Evolutionary conservation across 2,113 vertebrate genomes (phyloP).

Genomic region (Cyanocitta stelleri): DNA sequence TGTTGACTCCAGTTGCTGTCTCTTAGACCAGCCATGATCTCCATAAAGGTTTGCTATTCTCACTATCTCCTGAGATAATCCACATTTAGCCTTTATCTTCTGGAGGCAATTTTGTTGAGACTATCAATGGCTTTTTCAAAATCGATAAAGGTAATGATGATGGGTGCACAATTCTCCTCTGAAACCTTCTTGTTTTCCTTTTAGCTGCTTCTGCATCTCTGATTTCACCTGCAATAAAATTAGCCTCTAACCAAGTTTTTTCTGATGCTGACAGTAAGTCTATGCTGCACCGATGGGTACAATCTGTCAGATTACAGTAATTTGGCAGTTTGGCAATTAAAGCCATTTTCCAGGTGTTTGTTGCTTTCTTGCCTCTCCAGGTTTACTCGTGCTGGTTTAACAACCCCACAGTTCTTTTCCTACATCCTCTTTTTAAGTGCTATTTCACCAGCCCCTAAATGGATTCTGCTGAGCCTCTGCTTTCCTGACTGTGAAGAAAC

Average conservation of each 20-base stretch:
- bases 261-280: background rate
- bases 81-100: conserved; percentile 29
- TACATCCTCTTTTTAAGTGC: background rate
- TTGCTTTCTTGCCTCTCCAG: background rate
- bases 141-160: conserved; percentile 46
- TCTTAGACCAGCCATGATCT: background rate
- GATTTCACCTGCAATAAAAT: conserved; percentile 14
- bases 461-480: background rate
- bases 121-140: conserved; percentile 10
- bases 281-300: background rate
- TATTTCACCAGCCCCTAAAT: background rate
- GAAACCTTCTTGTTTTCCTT: background rate
- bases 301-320: background rate
- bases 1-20: background rate
- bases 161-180: background rate
- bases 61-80: conserved; percentile 6
- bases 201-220: background rate
- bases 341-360: background rate
- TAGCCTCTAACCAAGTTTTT: background rate
- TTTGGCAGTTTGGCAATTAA: conserved; percentile 27
- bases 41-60: background rate
- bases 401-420: background rate
- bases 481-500: background rate
- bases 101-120: background rate
- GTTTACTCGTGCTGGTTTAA: background rate